These are phyloP conservation scores for Lagodon rhomboides DNA, from an alignment of 2,797 vertebrate species.

Conservation along the genomic window DNA sequence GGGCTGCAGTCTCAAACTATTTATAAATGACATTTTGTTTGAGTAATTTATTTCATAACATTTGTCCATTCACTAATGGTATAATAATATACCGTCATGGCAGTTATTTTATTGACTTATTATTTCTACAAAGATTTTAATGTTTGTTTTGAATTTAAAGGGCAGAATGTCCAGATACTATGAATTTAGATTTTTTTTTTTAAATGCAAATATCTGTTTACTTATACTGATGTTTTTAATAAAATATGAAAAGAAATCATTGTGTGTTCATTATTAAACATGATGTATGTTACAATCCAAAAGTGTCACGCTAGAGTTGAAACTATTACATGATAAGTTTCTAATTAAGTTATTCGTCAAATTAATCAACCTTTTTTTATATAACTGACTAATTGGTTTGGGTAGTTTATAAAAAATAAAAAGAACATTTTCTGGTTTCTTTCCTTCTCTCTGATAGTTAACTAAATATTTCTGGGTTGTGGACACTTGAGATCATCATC, in stretches of 20 bases:
- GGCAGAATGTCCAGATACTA: slow-evolving; percentile 37
- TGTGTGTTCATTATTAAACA: background rate
- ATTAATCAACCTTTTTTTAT: too few relatives aligned
- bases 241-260: slow-evolving; percentile 46
- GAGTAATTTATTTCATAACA: slow-evolving; percentile 49
- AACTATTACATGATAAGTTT: too few relatives aligned
- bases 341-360: too few relatives aligned
- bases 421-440: too few relatives aligned
- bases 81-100: slow-evolving; percentile 36
- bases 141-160: slow-evolving; percentile 30
- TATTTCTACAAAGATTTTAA: slow-evolving; percentile 43
- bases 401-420: too few relatives aligned
- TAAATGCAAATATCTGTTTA: slow-evolving; percentile 38
- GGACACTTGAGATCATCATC: too few relatives aligned
- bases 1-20: slow-evolving; percentile 44
- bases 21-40: slow-evolving; percentile 53
- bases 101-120: slow-evolving; percentile 54
- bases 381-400: too few relatives aligned
- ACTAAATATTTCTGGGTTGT: too few relatives aligned
- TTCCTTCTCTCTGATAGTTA: too few relatives aligned
- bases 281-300: fast-evolving
- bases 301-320: background rate
- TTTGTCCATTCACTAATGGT: slow-evolving; percentile 50
- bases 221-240: slow-evolving; percentile 56
- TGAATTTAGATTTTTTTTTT: slow-evolving; percentile 45